Conservation (phyloP, 1,140 invertebrate genomes). For the Phymastichus coffea region DNA sequence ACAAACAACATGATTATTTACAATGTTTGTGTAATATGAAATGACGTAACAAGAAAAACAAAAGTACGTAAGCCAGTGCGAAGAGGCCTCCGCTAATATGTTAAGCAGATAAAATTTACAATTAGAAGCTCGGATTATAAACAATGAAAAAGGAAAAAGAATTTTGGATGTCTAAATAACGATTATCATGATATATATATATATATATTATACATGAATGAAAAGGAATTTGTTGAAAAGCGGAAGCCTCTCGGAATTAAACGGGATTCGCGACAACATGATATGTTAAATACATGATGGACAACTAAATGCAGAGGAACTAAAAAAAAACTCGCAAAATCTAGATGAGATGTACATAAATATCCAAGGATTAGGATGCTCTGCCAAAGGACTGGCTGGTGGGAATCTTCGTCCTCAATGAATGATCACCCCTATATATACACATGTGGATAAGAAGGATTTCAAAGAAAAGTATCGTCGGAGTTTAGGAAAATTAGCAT, state of each 20-base stretch:
- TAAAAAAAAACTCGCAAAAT: slow-evolving; percentile 1
- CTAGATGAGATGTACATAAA: too few species aligned
- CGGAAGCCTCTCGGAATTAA: slow-evolving; percentile 26
- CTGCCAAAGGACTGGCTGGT: slow-evolving; percentile 36
- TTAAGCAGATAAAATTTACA: too few species aligned
- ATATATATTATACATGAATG: background rate
- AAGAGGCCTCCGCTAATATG: slow-evolving; percentile 1
- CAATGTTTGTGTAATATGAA: background rate
- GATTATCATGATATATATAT: background rate
- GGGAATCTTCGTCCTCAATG: slow-evolving; percentile 30
- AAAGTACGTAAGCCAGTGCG: background rate
- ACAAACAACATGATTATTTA: background rate
- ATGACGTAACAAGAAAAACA: background rate
- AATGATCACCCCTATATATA: too few species aligned
- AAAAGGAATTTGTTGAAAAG: slow-evolving; percentile 10
- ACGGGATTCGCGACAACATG: too few species aligned
- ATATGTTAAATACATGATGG: too few species aligned
- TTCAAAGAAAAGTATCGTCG: slow-evolving; percentile 46
- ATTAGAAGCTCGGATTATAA: too few species aligned
- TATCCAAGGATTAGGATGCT: slow-evolving; percentile 35
- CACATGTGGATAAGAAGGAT: too few species aligned
- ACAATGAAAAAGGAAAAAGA: too few species aligned
- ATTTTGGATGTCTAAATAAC: background rate
- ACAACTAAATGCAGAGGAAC: background rate
- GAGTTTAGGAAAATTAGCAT: slow-evolving; percentile 38